A percentile compares a stretch with the other conserved stretches of the same genome.
Conservation (phyloP, 2,113 vertebrate species). For the Megaceryle maxima region DNA sequence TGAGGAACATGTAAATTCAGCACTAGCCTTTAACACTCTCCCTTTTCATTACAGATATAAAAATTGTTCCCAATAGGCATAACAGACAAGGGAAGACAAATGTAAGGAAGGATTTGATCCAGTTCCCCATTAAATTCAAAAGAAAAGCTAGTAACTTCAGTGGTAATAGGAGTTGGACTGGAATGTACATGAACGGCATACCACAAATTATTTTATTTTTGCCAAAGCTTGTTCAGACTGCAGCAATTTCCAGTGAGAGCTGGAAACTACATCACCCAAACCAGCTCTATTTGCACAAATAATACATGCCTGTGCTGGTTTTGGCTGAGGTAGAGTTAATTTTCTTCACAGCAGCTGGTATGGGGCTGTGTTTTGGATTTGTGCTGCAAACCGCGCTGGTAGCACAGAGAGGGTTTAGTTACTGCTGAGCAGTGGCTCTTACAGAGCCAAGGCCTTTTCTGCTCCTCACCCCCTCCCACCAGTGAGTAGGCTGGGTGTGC, state of each 20-base stretch:
- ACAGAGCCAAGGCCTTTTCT: neutral
- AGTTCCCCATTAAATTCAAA: conserved; percentile 1
- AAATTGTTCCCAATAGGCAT: neutral
- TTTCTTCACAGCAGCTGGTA: neutral
- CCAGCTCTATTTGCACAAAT: neutral
- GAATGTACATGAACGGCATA: neutral
- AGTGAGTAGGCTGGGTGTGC: neutral
- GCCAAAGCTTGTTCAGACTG: neutral
- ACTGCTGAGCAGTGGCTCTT: neutral
- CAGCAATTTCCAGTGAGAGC: neutral
- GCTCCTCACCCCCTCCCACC: neutral
- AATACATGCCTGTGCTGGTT: neutral
- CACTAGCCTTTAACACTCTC: neutral
- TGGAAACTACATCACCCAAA: neutral
- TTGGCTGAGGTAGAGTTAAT: neutral
- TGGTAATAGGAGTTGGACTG: neutral
- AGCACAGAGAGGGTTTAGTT: neutral
- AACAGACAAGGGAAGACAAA: neutral
- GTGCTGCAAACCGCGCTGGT: neutral
- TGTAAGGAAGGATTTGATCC: neutral
- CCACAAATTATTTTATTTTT: neutral
- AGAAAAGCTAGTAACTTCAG: neutral
- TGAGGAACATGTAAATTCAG: neutral
- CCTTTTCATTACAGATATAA: neutral
- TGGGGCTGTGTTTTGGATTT: neutral